A percentile compares a stretch with the other conserved stretches of the same genome.
Evolutionary conservation across 2,797 vertebrate species (phyloP).

Genomic region (Eospalax fontanierii): DNA sequence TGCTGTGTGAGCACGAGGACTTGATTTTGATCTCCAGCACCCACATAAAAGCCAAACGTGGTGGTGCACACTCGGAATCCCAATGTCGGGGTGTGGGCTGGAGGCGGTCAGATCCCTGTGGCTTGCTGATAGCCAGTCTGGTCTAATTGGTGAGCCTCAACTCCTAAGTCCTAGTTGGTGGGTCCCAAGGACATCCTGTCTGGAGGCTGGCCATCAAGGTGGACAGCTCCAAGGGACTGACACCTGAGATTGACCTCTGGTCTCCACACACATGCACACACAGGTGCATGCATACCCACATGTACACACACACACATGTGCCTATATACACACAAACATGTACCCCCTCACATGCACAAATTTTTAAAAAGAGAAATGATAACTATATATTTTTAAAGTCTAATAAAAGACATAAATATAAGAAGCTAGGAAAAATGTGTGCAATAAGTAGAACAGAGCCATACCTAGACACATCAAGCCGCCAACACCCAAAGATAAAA

Average conservation of each 20-base stretch:
- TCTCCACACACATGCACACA: background rate
- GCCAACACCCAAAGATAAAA: background rate
- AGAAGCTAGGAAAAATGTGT: background rate
- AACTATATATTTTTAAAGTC: background rate
- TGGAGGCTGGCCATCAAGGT: background rate
- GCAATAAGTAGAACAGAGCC: background rate
- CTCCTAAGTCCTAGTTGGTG: too few species aligned
- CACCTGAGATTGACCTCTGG: background rate
- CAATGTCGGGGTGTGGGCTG: background rate
- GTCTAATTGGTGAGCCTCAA: background rate
- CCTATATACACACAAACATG: background rate
- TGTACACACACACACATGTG: too few species aligned
- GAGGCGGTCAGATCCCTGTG: background rate
- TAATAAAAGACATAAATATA: background rate
- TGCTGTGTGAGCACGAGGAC: background rate
- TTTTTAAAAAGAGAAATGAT: background rate
- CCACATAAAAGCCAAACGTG: background rate
- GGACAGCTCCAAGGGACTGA: background rate
- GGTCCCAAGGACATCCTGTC: background rate
- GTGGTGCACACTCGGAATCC: background rate
- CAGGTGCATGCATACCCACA: background rate
- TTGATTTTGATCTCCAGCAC: background rate
- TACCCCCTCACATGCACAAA: background rate
- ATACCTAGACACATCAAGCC: background rate
- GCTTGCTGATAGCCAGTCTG: background rate